Evolutionary conservation across 2,888 invertebrate species (phyloP), one percentile per base, ranked within the genome.

Genomic region (Watsonalla cultraria): DNA sequence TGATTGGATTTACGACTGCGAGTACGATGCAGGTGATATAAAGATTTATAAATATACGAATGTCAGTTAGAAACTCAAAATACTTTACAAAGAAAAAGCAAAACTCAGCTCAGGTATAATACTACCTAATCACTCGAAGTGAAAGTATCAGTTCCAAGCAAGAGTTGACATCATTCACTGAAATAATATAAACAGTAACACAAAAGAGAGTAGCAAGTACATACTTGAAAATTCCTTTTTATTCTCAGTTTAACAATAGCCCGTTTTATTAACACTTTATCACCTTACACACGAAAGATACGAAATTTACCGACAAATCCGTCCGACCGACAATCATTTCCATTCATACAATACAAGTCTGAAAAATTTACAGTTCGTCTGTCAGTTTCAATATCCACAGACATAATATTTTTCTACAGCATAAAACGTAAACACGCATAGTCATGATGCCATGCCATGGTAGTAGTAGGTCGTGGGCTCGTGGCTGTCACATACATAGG

Each of bases 121-220:
- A 35, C 24, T 24, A 24, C 24, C 52, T 51, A 53, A 45, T 54
- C 51, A 62, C 68, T 54, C 64, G 64, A 78, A 78, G 78, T 78
- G 78, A 79, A 79, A 79, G 78, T 79, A 72, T 63, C 61, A 57
- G 55, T 60, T 63, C 51, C 49, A 56, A 64, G 60, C 59, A 75
- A 77, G 76, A 76, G 75, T 82, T 81, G 79, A 80, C 81, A 80
- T 78, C 78, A 81, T 75, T 72, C 67, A 59, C 63, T 54, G 62
- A 67, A 64, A 65, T 67, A 68, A 47, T 53, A 51, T 47, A 37
- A 66, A 56, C 59, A 66, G 54, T 54, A 68, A 57, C 51, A 53
- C 54, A 48, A 53, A 14, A 54, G 47, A 46, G 55, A 61, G 59
- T 46, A 48, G 53, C 46, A 42, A 51, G 54, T 39, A 54, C 34